Conservation (phyloP, 2,888 invertebrate genomes). For the Agonum fuliginosum region DNA sequence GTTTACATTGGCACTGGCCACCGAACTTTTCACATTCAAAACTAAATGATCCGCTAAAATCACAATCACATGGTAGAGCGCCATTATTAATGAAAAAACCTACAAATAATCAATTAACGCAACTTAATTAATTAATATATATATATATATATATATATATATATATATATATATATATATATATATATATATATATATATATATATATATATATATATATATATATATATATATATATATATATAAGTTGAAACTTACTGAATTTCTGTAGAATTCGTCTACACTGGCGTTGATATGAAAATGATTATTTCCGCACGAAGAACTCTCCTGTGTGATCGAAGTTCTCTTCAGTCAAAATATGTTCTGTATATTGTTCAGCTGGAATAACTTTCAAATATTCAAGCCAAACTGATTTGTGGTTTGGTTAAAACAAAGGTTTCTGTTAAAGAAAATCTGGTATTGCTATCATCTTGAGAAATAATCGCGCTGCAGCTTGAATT, state of each 20-base stretch:
- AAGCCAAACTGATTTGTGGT: conserved; percentile 84
- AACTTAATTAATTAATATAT: too few species aligned
- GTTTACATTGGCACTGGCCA: conserved; percentile 95
- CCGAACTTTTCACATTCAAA: conserved; percentile 95
- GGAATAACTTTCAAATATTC: conserved; percentile 92
- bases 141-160: too few species aligned
- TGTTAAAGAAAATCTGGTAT: conserved; percentile 81
- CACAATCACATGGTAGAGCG: conserved; percentile 91
- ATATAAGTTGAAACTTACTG: too few species aligned
- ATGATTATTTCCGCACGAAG: conserved; percentile 90
- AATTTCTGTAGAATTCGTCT: conserved; percentile 71
- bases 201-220: too few species aligned
- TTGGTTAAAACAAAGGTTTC: conserved; percentile 85
- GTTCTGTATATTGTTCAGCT: conserved; percentile 81
- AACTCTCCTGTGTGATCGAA: conserved; percentile 92
- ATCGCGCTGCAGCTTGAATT: conserved; percentile 92
- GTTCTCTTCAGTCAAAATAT: conserved; percentile 82
- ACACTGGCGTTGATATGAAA: conserved; percentile 84
- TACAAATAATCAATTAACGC: not conserved
- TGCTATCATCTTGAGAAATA: conserved; percentile 81
- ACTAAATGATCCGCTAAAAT: conserved; percentile 88
- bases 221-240: too few species aligned
- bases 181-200: too few species aligned
- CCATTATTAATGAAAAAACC: conserved; percentile 94
- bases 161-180: too few species aligned